A percentile compares a stretch with the other conserved stretches of the same genome.
Conservation (phyloP, 2,888 invertebrate genomes). For the Lochmaea capreae region DNA sequence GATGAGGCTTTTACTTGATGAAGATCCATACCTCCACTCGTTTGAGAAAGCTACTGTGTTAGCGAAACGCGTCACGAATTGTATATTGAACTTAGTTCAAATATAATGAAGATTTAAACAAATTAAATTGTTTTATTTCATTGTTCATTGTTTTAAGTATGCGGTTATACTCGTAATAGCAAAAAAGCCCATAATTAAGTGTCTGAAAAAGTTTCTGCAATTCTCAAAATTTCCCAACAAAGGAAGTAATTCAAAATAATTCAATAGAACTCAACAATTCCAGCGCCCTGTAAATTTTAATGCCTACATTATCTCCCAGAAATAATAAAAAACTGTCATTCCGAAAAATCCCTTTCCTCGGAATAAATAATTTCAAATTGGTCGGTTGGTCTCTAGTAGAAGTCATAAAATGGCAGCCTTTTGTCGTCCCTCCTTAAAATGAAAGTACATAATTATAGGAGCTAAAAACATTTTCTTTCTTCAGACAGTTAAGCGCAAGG, state of each 20-base stretch:
- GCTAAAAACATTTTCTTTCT: constrained; percentile 41
- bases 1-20: no score
- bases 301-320: constrained; percentile 3
- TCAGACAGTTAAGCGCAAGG: constrained; percentile 32
- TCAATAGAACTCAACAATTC: neutral
- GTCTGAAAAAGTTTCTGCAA: no score
- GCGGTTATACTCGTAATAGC: no score
- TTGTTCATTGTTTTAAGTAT: no score
- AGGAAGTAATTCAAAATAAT: neutral
- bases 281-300: constrained; percentile 10
- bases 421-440: constrained; percentile 39
- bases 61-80: no score
- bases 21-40: no score
- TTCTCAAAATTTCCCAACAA: neutral
- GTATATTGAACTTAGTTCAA: no score
- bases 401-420: constrained; percentile 43
- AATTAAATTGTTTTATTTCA: no score
- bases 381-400: constrained; percentile 32
- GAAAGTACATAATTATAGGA: constrained; percentile 43
- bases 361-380: constrained; percentile 27
- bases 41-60: no score
- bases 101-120: no score
- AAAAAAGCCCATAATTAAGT: no score
- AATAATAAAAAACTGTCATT: constrained; percentile 5
- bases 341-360: neutral